phyloP scores from a whole-genome alignment of 2,888 invertebrate species.

The Thymelicus lineola region DNA sequence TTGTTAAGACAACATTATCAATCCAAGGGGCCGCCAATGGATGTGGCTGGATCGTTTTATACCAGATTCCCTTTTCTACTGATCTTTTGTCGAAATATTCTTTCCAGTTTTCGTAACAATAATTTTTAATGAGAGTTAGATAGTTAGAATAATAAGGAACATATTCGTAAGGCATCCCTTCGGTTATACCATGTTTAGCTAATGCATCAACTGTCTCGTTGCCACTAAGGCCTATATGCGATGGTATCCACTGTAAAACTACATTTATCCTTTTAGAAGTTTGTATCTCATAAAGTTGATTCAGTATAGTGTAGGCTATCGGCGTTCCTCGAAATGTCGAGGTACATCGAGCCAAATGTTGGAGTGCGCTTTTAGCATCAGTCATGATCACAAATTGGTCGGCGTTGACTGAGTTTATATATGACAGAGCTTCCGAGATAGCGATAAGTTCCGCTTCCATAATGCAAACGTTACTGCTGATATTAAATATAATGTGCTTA shows the following conservation, averaged over 20 bases:
- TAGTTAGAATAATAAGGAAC: too few relatives aligned
- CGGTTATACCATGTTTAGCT: not conserved
- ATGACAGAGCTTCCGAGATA: too few relatives aligned
- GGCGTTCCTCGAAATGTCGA: too few relatives aligned
- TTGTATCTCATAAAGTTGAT: not conserved
- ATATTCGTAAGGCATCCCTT: not conserved
- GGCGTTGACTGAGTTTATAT: too few relatives aligned
- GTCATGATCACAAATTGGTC: too few relatives aligned
- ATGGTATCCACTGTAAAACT: not conserved
- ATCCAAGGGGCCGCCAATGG: conserved; percentile 2
- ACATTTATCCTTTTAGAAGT: not conserved
- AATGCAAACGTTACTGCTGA: too few relatives aligned
- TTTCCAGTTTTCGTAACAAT: not conserved
- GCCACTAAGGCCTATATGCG: not conserved
- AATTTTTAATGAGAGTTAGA: too few relatives aligned
- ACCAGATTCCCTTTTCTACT: conserved; percentile 11
- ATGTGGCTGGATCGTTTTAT: conserved; percentile 14
- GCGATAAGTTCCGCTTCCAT: too few relatives aligned
- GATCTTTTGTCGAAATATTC: conserved; percentile 16
- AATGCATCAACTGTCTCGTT: not conserved
- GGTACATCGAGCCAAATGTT: too few relatives aligned
- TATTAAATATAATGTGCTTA: too few relatives aligned
- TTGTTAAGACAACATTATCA: not conserved
- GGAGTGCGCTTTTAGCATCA: too few relatives aligned
- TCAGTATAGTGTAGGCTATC: not conserved